Evolutionary conservation across 2,113 vertebrate genomes (phyloP).

Genomic region (Oostethus manadensis): DNA sequence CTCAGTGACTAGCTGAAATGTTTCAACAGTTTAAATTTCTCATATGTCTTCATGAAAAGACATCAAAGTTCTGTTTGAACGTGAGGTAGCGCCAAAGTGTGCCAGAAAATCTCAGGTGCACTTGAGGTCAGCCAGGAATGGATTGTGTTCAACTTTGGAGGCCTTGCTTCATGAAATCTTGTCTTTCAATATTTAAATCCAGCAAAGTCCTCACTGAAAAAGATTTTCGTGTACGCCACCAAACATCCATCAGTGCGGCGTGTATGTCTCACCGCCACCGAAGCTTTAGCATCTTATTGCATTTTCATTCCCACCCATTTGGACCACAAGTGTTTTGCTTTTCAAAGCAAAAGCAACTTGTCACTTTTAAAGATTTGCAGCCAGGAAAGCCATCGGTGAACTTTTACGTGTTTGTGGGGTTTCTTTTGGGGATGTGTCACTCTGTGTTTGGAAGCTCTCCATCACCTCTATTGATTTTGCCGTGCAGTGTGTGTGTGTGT

Average conservation of each 20-base stretch:
- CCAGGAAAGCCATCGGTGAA: slow-evolving; percentile 21
- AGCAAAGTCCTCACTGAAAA: slow-evolving; percentile 7
- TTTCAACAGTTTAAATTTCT: no score
- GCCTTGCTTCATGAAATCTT: not conserved
- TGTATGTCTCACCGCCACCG: slow-evolving; percentile 2
- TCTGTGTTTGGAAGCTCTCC: slow-evolving; percentile 46
- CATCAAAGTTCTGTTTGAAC: no score
- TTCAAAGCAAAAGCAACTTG: slow-evolving; percentile 11
- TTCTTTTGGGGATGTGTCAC: slow-evolving; percentile 40
- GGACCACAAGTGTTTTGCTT: slow-evolving; percentile 10
- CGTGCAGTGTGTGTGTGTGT: slow-evolving; percentile 4
- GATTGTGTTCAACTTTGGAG: slow-evolving; percentile 2
- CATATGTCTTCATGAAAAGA: no score
- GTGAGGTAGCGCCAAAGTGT: no score
- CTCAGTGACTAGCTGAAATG: no score
- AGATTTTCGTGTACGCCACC: not conserved
- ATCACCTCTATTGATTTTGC: slow-evolving; percentile 48
- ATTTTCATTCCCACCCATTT: slow-evolving; percentile 6
- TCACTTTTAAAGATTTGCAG: slow-evolving; percentile 37
- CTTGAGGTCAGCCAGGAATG: not conserved
- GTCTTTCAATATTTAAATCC: slow-evolving; percentile 4
- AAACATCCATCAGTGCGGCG: slow-evolving; percentile 13
- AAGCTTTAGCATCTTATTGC: slow-evolving; percentile 6
- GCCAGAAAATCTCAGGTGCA: no score
- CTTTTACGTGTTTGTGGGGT: slow-evolving; percentile 4